These are phyloP conservation scores for Thamnaconus septentrionalis DNA, from an alignment of 2,113 vertebrate genomes.

Conservation along the genomic window DNA sequence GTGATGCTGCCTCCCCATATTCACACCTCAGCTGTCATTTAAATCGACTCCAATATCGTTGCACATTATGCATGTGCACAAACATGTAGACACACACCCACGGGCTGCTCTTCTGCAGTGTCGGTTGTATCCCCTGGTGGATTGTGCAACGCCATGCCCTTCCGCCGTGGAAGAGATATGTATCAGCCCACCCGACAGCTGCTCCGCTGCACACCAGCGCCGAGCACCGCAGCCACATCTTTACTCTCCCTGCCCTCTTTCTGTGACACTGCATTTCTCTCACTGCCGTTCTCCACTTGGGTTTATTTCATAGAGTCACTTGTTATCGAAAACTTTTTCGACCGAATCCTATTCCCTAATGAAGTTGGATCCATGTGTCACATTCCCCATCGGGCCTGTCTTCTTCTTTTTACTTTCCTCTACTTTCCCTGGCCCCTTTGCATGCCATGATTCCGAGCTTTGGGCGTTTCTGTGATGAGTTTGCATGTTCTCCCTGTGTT, in stretches of 20 bases:
- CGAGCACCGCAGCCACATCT: neutral
- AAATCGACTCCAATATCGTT: no score
- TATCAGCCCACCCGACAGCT: neutral
- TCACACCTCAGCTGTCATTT: no score
- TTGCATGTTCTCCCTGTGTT: no score
- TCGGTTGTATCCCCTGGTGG: neutral
- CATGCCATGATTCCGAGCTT: no score
- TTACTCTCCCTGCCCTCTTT: neutral
- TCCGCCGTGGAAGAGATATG: slow-evolving; percentile 11
- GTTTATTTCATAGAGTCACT: no score
- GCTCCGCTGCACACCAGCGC: slow-evolving; percentile 8
- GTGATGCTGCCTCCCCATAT: no score
- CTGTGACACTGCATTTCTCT: neutral
- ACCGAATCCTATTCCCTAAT: no score
- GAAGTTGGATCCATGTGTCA: no score
- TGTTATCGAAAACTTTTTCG: no score
- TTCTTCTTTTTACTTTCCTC: neutral
- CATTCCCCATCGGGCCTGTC: neutral
- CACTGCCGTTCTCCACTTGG: no score
- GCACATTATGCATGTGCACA: neutral
- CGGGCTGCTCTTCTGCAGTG: slow-evolving; percentile 1
- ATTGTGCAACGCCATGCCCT: slow-evolving; percentile 5
- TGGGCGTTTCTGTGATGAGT: no score
- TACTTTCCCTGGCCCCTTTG: no score
- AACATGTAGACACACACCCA: neutral